phyloP scores from a whole-genome alignment of 2,113 vertebrate genomes.

The Herpetotheres cachinnans region DNA sequence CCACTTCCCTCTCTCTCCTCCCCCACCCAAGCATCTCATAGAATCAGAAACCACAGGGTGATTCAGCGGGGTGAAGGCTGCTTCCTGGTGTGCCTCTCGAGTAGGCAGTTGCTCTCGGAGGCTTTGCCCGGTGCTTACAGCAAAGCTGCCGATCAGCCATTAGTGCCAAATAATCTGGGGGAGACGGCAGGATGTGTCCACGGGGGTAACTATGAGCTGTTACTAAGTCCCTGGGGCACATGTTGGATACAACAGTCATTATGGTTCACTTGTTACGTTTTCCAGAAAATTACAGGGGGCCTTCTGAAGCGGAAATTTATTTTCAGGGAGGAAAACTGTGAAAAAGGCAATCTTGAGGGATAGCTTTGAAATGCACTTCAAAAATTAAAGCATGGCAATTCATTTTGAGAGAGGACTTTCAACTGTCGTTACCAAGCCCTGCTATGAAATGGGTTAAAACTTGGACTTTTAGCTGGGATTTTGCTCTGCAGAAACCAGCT shows the following conservation, averaged over 20 bases:
- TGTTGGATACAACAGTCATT: not conserved
- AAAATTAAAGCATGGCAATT: not conserved
- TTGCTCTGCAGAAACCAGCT: not conserved
- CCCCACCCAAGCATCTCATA: not conserved
- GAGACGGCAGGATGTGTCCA: not conserved
- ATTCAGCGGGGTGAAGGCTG: not conserved
- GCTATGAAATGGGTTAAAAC: not conserved
- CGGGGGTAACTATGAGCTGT: not conserved
- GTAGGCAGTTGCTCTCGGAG: not conserved
- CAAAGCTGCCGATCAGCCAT: not conserved
- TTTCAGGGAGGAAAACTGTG: not conserved
- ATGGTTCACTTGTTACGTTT: not conserved
- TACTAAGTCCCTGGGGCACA: not conserved
- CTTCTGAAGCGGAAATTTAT: not conserved
- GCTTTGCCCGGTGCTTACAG: not conserved
- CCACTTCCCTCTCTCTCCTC: constrained; percentile 14
- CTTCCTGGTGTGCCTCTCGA: not conserved
- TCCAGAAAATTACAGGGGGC: not conserved
- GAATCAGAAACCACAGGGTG: constrained; percentile 18
- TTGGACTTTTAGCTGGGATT: not conserved
- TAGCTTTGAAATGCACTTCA: constrained; percentile 3
- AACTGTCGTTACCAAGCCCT: not conserved
- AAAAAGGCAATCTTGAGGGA: not conserved
- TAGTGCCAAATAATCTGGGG: not conserved
- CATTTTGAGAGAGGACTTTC: not conserved